Percentiles rank a stretch among this genome's conserved stretches.
phyloP scores from a whole-genome alignment of 92 coral and sea anemone species.

The Palythoa grandiflora region DNA sequence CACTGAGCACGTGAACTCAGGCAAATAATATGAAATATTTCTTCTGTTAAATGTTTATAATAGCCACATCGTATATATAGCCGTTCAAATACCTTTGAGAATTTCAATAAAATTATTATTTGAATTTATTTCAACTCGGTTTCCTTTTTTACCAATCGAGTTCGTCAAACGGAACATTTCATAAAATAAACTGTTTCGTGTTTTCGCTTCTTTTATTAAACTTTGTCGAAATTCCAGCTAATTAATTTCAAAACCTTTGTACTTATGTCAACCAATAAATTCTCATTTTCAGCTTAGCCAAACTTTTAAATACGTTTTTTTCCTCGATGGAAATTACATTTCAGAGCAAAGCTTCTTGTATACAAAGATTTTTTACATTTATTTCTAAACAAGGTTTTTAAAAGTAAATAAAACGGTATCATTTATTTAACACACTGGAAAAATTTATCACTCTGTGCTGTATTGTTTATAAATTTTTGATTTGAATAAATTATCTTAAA shows the following conservation, averaged over 20 bases:
- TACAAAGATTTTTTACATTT: neutral
- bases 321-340: neutral
- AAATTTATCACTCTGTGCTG: neutral
- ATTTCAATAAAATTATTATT: too few relatives aligned
- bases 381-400: neutral
- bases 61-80: too few relatives aligned
- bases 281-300: neutral
- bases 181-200: neutral
- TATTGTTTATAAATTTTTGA: neutral
- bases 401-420: neutral
- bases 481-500: slow-evolving; percentile 21
- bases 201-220: neutral
- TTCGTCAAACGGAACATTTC: too few relatives aligned
- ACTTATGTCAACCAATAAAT: neutral
- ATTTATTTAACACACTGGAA: slow-evolving; percentile 8
- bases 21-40: too few relatives aligned
- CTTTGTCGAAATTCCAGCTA: neutral
- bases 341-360: neutral
- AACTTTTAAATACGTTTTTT: neutral
- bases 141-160: too few relatives aligned
- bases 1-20: too few relatives aligned
- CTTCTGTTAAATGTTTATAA: too few relatives aligned
- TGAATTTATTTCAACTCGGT: too few relatives aligned
- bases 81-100: too few relatives aligned
- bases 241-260: neutral